Conservation (phyloP, 2,888 invertebrate species). For the Sycophila texana region DNA sequence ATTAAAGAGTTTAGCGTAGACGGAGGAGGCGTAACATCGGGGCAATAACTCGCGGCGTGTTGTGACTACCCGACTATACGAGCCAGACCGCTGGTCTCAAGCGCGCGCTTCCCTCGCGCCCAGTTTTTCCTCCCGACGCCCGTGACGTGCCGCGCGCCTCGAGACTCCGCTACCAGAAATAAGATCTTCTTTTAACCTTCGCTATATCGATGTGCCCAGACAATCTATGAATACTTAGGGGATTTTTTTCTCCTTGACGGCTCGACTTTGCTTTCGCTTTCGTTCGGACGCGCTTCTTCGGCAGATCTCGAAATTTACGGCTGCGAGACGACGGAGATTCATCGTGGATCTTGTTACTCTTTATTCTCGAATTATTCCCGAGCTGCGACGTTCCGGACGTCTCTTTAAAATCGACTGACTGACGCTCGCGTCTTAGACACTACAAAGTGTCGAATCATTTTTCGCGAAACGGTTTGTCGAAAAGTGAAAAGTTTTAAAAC, state of each 20-base stretch:
- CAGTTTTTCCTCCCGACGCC: background rate
- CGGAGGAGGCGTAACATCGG: conserved; percentile 51
- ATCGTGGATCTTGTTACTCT: background rate
- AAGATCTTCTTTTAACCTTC: conserved; percentile 57
- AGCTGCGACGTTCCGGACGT: background rate
- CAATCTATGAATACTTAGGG: conserved; percentile 50
- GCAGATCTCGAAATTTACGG: background rate
- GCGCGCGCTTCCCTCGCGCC: conserved; percentile 49
- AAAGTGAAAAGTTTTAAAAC: conserved; percentile 4
- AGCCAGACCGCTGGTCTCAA: conserved; percentile 70
- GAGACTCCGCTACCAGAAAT: conserved; percentile 40
- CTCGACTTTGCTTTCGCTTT: background rate
- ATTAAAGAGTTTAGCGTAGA: conserved; percentile 51
- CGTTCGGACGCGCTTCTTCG: background rate
- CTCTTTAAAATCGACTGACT: no score
- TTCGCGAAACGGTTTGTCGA: no score
- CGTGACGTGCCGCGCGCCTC: background rate
- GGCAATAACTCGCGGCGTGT: conserved; percentile 66
- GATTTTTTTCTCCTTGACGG: conserved; percentile 2
- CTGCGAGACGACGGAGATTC: background rate
- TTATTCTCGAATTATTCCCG: background rate
- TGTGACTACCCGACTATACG: conserved; percentile 70
- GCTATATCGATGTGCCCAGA: conserved; percentile 33
- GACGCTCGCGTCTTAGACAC: no score
- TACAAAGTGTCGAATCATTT: no score